Evolutionary conservation across 1,140 invertebrate species (phyloP).

Genomic region (Orius laevigatus): DNA sequence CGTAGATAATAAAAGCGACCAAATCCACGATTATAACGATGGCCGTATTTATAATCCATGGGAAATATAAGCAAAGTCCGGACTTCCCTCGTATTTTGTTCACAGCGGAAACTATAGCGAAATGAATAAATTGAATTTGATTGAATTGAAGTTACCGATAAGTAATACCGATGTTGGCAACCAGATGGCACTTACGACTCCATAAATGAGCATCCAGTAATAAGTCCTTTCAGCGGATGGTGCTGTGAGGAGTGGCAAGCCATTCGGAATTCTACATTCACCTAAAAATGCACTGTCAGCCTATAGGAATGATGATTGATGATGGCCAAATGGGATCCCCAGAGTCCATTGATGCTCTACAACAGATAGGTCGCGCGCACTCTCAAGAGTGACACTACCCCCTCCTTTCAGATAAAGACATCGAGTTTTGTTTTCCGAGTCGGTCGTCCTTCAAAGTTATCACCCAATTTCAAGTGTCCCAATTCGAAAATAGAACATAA

Average conservation of each 20-base stretch:
- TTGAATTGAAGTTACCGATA: constrained; percentile 6
- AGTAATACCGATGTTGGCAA: constrained; percentile 11
- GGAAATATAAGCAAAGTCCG: constrained; percentile 7
- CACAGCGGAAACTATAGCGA: constrained; percentile 7
- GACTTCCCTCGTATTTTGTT: constrained; percentile 3
- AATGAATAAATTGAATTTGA: constrained; percentile 1
- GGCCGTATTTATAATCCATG: constrained; percentile 12
- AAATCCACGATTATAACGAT: constrained; percentile 4
- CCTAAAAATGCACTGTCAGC: too few relatives aligned
- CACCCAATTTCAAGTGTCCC: neutral
- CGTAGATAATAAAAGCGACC: constrained; percentile 1
- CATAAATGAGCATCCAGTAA: constrained; percentile 7
- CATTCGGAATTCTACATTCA: neutral
- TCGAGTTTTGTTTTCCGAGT: too few relatives aligned
- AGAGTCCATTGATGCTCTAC: too few relatives aligned
- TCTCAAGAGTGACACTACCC: too few relatives aligned
- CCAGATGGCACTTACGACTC: constrained; percentile 14
- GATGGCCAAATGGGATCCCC: too few relatives aligned
- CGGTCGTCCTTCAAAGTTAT: neutral
- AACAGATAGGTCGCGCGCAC: too few relatives aligned
- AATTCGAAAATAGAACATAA: too few relatives aligned
- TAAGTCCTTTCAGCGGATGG: constrained; percentile 7
- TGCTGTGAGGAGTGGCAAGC: neutral
- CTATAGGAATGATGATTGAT: too few relatives aligned
- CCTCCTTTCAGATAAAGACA: too few relatives aligned